These are phyloP conservation scores for Umimayanthus chanpuru DNA, from an alignment of 92 coral and sea anemone species.

Conservation along the genomic window DNA sequence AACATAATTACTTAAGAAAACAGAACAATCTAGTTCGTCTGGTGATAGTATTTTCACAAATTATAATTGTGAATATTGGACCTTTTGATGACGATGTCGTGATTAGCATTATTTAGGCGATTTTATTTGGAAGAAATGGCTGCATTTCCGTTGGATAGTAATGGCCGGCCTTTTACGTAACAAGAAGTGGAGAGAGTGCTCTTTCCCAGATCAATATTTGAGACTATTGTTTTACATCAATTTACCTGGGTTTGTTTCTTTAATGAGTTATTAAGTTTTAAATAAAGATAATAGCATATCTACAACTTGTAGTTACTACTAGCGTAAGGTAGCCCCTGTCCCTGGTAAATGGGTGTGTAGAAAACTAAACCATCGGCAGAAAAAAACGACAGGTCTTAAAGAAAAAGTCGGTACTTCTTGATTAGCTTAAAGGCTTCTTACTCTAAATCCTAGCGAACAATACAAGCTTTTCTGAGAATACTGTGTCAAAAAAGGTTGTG, in stretches of 20 bases:
- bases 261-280: background rate
- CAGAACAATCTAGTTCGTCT: background rate
- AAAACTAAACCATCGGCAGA: too few species aligned
- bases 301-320: background rate
- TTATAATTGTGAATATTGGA: background rate
- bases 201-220: slow-evolving; percentile 37
- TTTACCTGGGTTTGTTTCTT: background rate
- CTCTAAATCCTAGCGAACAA: too few species aligned
- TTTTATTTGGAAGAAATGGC: background rate
- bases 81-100: background rate
- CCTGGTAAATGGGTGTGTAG: too few species aligned
- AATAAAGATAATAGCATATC: background rate
- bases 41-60: background rate
- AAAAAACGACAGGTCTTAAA: too few species aligned
- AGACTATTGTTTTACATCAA: background rate
- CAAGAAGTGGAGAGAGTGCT: background rate
- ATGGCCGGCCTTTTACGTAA: background rate
- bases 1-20: background rate
- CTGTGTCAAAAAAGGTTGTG: too few species aligned
- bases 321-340: too few species aligned
- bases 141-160: background rate
- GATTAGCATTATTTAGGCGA: slow-evolving; percentile 3
- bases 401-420: too few species aligned
- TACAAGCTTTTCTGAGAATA: too few species aligned
- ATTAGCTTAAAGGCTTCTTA: too few species aligned